Percentiles rank a stretch among this genome's conserved stretches.
Conservation (phyloP, 2,113 vertebrate genomes). For the Xiphophorus maculatus region DNA sequence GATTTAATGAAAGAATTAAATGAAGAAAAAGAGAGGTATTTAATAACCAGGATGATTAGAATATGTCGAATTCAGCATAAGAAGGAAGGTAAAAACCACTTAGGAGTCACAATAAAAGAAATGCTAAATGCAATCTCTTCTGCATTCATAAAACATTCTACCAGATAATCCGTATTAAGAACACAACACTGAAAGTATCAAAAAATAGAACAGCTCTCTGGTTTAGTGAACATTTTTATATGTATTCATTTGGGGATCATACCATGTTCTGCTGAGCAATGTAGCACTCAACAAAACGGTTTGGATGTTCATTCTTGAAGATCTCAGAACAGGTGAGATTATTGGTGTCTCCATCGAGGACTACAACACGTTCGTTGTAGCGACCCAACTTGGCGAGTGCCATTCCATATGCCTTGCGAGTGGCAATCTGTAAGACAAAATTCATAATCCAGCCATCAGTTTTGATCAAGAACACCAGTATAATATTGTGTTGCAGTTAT, state of each 20-base stretch:
- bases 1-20: constrained; percentile 3
- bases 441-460: background rate
- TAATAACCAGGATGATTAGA: background rate
- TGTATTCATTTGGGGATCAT: constrained; percentile 19
- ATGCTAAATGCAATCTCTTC: background rate
- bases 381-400: constrained; percentile 91
- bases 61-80: constrained; percentile 6
- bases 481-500: background rate
- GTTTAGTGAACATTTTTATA: background rate
- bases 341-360: constrained; percentile 93
- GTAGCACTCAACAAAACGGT: constrained; percentile 93
- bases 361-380: constrained; percentile 87
- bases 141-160: background rate
- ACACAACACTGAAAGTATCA: background rate
- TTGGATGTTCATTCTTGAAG: constrained; percentile 94
- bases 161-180: background rate
- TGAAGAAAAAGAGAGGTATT: background rate
- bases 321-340: constrained; percentile 93
- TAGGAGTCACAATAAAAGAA: background rate
- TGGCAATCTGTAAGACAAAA: constrained; percentile 82
- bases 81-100: background rate
- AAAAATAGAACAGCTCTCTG: background rate
- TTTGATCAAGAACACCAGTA: background rate
- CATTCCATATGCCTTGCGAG: constrained; percentile 91
- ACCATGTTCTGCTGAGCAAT: constrained; percentile 98